Evolutionary conservation across 2,797 vertebrate genomes (phyloP).

Genomic region (Lepilemur septentrionalis): DNA sequence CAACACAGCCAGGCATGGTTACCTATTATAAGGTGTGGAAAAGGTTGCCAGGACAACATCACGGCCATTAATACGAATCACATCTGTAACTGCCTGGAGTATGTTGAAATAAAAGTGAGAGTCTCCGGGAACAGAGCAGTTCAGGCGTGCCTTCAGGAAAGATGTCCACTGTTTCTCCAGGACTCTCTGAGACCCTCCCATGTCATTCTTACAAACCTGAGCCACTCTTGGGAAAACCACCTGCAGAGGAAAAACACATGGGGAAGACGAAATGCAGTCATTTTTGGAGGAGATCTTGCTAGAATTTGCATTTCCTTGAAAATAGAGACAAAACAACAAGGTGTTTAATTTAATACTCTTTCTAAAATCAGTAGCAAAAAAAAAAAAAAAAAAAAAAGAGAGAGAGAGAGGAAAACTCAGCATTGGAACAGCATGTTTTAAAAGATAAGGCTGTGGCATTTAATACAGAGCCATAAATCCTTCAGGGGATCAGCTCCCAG

Average conservation of each 20-base stretch:
- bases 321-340: slow-evolving; percentile 60
- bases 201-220: slow-evolving; percentile 97
- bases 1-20: slow-evolving; percentile 60
- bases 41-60: slow-evolving; percentile 98
- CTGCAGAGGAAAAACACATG: slow-evolving; percentile 81
- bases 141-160: slow-evolving; percentile 96
- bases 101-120: slow-evolving; percentile 99
- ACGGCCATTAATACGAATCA: slow-evolving; percentile 94
- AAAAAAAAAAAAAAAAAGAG: slow-evolving; percentile 50
- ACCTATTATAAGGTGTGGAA: slow-evolving; percentile 99
- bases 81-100: slow-evolving; percentile 96
- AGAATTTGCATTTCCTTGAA: slow-evolving; percentile 62
- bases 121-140: slow-evolving; percentile 98
- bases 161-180: slow-evolving; percentile 99
- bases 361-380: slow-evolving; percentile 81
- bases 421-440: slow-evolving; percentile 79
- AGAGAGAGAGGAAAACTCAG: slow-evolving; percentile 70
- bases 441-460: slow-evolving; percentile 87
- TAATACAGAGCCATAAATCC: slow-evolving; percentile 85
- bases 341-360: slow-evolving; percentile 80
- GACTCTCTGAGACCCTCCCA: slow-evolving; percentile 96
- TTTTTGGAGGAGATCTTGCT: slow-evolving; percentile 10
- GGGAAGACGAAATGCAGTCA: slow-evolving; percentile 55
- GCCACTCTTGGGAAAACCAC: slow-evolving; percentile 98
- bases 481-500: slow-evolving; percentile 84